Evolutionary conservation across 2,797 vertebrate genomes (phyloP).

Genomic region (Poliocrania exsul): DNA sequence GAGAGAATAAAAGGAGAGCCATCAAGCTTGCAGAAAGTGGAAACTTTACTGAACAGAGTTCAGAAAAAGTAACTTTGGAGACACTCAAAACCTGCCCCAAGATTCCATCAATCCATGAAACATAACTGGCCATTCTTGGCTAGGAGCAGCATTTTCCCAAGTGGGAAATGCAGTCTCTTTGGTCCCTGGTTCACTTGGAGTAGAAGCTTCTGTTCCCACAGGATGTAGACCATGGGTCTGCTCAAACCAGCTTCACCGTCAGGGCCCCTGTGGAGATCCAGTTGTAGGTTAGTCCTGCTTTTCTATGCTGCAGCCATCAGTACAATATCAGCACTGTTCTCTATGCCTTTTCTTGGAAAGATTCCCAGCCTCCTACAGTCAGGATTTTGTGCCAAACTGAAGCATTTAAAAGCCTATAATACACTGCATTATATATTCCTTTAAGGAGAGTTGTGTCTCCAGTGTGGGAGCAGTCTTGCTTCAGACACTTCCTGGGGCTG

Average conservation of each 20-base stretch:
- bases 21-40: not conserved
- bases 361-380: not conserved
- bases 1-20: not conserved
- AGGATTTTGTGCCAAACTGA: constrained; percentile 5
- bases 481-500: not conserved
- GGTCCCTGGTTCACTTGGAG: not conserved
- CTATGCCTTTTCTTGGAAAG: not conserved
- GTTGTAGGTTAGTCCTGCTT: not conserved
- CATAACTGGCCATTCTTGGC: not conserved
- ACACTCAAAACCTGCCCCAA: not conserved
- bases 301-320: not conserved
- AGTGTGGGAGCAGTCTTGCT: not conserved
- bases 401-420: constrained; percentile 34
- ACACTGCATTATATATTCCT: constrained; percentile 16
- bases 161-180: not conserved
- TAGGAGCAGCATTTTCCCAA: not conserved
- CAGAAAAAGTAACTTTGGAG: not conserved
- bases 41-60: not conserved
- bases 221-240: not conserved
- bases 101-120: not conserved
- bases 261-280: not conserved
- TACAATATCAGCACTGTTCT: not conserved
- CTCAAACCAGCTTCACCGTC: not conserved
- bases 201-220: not conserved
- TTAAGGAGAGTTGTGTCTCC: not conserved